A percentile compares a stretch with the other conserved stretches of the same genome.
These are phyloP conservation scores for Chorisops tibialis DNA, from an alignment of 2,888 invertebrate genomes.

Conservation along the genomic window DNA sequence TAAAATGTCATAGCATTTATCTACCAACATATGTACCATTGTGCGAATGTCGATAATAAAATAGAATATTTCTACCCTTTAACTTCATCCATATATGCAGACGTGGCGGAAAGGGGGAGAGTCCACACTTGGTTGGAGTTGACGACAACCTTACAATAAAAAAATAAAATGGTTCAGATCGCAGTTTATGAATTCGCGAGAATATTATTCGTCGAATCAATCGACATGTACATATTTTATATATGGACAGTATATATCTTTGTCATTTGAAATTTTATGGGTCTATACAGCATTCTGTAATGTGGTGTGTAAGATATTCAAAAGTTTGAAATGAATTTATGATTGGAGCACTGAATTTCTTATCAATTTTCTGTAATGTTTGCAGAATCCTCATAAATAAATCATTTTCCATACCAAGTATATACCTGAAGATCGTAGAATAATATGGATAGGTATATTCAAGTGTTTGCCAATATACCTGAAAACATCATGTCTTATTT, in stretches of 20 bases:
- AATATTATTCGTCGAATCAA: constrained; percentile 18
- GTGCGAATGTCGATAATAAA: constrained; percentile 3
- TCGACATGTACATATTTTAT: constrained; percentile 8
- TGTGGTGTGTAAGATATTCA: too few relatives aligned
- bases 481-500: not conserved
- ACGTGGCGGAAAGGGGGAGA: too few relatives aligned
- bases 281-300: too few relatives aligned
- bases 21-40: constrained; percentile 2
- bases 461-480: not conserved
- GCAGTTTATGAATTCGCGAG: constrained; percentile 20
- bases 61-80: too few relatives aligned
- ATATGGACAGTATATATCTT: too few relatives aligned
- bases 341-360: constrained; percentile 23
- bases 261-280: too few relatives aligned
- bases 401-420: constrained; percentile 15
- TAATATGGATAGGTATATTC: too few relatives aligned
- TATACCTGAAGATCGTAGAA: too few relatives aligned
- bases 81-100: too few relatives aligned
- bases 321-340: constrained; percentile 3
- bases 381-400: constrained; percentile 17
- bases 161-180: constrained; percentile 25
- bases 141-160: constrained; percentile 19
- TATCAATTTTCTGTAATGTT: constrained; percentile 14
- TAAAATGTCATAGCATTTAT: not conserved
- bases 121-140: too few relatives aligned